Evolutionary conservation across 2,888 invertebrate genomes (phyloP).

Genomic region (Lycocerus yunnanus): DNA sequence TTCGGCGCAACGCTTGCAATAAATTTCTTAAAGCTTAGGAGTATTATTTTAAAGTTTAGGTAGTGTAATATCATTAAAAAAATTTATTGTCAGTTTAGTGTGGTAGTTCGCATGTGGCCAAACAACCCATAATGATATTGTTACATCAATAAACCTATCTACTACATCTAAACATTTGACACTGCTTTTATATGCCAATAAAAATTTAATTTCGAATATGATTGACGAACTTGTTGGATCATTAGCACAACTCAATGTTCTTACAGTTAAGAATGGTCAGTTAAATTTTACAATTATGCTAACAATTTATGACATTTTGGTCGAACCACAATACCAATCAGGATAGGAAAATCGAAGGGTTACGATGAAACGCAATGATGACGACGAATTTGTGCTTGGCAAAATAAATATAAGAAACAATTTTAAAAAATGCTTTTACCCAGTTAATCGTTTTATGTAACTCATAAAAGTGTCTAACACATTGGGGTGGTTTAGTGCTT

Average conservation of each 20-base stretch:
- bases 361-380: neutral
- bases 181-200: conserved; percentile 55
- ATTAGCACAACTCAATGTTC: conserved; percentile 40
- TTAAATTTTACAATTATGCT: conserved; percentile 10
- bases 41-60: neutral
- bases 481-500: neutral
- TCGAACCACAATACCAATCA: neutral
- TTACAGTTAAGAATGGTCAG: conserved; percentile 29
- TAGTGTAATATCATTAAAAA: conserved; percentile 51
- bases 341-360: no score
- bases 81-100: conserved; percentile 55
- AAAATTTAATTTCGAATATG: conserved; percentile 56
- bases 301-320: neutral
- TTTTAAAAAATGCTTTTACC: neutral
- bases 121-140: conserved; percentile 55
- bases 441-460: neutral
- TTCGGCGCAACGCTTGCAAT: neutral
- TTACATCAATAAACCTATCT: conserved; percentile 57
- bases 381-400: neutral
- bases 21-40: neutral
- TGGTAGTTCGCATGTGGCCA: conserved; percentile 55
- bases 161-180: conserved; percentile 54
- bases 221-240: conserved; percentile 54
- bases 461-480: neutral
- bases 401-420: neutral